Evolutionary conservation across 1,140 invertebrate species (phyloP).

Genomic region (Choristoneura fumiferana): DNA sequence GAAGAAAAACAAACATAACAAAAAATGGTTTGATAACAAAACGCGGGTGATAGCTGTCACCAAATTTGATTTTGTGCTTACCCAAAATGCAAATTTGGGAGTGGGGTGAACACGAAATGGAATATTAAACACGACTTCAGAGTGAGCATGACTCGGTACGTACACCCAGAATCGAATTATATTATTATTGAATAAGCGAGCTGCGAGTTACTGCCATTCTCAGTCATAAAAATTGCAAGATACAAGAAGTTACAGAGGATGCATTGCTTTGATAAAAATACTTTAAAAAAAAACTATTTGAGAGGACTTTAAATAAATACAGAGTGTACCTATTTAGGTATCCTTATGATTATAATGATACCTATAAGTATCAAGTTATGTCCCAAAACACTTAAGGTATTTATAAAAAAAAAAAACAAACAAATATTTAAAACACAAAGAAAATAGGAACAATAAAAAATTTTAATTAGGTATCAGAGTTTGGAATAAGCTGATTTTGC

Average conservation of each 20-base stretch:
- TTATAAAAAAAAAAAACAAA: no score
- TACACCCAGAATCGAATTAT: constrained; percentile 61
- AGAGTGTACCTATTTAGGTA: no score
- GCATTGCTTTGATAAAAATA: no score
- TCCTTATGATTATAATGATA: no score
- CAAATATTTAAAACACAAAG: no score
- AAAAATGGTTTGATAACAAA: background rate
- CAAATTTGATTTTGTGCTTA: constrained; percentile 32
- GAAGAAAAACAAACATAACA: background rate
- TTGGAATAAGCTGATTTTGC: no score
- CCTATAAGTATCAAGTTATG: no score
- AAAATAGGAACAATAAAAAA: no score
- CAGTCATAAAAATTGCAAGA: constrained; percentile 14
- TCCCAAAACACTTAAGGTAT: no score
- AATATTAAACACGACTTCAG: constrained; percentile 64
- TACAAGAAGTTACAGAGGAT: background rate
- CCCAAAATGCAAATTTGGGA: constrained; percentile 26
- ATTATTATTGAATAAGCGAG: constrained; percentile 70
- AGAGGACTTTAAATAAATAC: no score
- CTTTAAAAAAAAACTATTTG: no score
- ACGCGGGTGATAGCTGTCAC: background rate
- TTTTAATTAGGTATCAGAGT: no score
- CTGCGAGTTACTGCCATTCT: constrained; percentile 40
- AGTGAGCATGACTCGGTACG: constrained; percentile 60
- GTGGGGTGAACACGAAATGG: constrained; percentile 38